Evolutionary conservation across 2,113 vertebrate genomes (phyloP).

Genomic region (Rana temporaria): DNA sequence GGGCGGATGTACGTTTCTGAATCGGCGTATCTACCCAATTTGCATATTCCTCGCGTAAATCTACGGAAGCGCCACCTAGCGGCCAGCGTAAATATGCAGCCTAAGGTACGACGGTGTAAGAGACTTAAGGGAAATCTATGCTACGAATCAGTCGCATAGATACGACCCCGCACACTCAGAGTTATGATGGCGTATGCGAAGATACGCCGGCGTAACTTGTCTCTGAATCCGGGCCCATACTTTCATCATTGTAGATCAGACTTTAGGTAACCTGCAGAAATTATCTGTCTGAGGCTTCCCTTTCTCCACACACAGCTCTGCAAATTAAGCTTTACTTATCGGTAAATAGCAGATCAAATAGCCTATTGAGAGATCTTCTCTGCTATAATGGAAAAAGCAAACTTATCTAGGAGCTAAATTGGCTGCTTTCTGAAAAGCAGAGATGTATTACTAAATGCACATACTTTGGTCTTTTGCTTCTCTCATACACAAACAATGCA

Average conservation of each 20-base stretch:
- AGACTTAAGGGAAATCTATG: no score
- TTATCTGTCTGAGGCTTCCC: background rate
- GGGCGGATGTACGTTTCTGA: no score
- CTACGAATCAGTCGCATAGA: no score
- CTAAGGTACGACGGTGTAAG: no score
- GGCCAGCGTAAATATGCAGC: no score
- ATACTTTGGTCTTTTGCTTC: conserved; percentile 54
- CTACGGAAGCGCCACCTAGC: no score
- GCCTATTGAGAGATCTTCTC: conserved; percentile 29
- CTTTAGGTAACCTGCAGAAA: conserved; percentile 16
- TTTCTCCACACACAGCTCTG: conserved; percentile 34
- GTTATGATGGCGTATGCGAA: no score
- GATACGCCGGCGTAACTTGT: no score
- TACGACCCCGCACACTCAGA: no score
- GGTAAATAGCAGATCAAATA: conserved; percentile 40
- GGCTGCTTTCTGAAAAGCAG: conserved; percentile 50
- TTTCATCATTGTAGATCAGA: conserved; percentile 24
- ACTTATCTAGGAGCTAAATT: conserved; percentile 51
- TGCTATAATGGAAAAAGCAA: conserved; percentile 43
- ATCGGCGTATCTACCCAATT: no score
- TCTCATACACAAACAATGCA: conserved; percentile 59
- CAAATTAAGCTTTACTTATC: conserved; percentile 24
- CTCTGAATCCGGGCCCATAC: no score
- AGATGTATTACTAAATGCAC: conserved; percentile 54
- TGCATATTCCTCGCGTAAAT: no score